A percentile compares a stretch with the other conserved stretches of the same genome.
phyloP scores from a whole-genome alignment of 2,113 vertebrate species.

The Isichthys henryi region DNA sequence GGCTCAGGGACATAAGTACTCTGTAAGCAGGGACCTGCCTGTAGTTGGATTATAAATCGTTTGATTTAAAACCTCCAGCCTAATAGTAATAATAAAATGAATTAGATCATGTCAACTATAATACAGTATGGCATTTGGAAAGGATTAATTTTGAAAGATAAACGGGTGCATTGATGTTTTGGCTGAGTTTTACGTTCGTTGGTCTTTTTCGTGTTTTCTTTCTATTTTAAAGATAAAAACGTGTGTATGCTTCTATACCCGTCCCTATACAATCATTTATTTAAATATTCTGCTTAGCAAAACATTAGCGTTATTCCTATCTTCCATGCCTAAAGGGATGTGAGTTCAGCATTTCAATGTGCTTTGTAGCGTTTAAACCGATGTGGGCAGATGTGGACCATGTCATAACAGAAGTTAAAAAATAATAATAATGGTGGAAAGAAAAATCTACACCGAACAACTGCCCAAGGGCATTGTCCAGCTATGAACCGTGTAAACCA shows the following conservation, averaged over 20 bases:
- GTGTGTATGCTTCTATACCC: not conserved
- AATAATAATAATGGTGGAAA: not conserved
- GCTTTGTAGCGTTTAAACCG: not conserved
- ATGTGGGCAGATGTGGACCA: not conserved
- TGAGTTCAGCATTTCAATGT: not conserved
- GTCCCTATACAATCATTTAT: not conserved
- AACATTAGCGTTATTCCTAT: not conserved
- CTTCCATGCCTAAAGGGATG: not conserved
- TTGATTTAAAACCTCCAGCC: not conserved
- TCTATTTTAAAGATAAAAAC: not conserved
- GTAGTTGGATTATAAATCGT: not conserved
- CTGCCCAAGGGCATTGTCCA: not conserved
- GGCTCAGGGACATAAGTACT: not conserved
- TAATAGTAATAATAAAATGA: slow-evolving; percentile 4
- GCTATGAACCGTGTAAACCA: not conserved
- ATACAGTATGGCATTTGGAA: not conserved
- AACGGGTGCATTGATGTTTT: not conserved
- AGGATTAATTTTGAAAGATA: not conserved
- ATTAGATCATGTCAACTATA: not conserved
- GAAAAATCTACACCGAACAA: not conserved
- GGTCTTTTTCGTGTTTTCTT: not conserved
- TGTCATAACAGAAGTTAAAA: not conserved
- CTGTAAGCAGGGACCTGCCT: not conserved
- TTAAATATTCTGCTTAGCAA: not conserved
- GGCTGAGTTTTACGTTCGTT: not conserved